Evolutionary conservation across 2,113 vertebrate genomes (phyloP).

Genomic region (Clarias gariepinus): DNA sequence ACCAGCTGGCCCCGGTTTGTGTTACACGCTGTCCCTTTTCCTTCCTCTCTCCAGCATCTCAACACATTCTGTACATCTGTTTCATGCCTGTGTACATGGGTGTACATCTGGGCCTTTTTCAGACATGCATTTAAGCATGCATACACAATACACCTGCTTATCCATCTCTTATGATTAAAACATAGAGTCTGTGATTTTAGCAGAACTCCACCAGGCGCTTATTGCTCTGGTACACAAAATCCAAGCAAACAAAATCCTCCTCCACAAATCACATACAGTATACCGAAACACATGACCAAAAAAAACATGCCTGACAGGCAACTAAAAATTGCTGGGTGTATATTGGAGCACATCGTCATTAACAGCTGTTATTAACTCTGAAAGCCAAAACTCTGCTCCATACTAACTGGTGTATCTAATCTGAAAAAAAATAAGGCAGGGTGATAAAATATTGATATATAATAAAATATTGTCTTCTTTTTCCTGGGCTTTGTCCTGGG

Average conservation of each 20-base stretch:
- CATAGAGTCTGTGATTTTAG: background rate
- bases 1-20: slow-evolving; percentile 44
- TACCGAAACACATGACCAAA: background rate
- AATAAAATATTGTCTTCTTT: no score
- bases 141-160: slow-evolving; percentile 21
- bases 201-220: background rate
- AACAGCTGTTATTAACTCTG: background rate
- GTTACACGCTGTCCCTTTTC: slow-evolving; percentile 37
- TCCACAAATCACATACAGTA: background rate
- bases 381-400: background rate
- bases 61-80: slow-evolving; percentile 43
- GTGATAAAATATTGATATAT: background rate
- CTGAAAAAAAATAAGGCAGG: background rate
- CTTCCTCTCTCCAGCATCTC: slow-evolving; percentile 3
- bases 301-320: background rate
- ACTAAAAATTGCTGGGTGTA: background rate
- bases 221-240: background rate
- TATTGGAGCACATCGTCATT: no score
- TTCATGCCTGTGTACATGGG: slow-evolving; percentile 24
- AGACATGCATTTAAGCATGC: slow-evolving; percentile 10
- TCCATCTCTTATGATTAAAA: background rate
- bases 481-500: no score
- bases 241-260: background rate
- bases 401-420: background rate
- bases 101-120: background rate